Percentiles rank a stretch among this genome's conserved stretches.
phyloP scores from a whole-genome alignment of 2,113 vertebrate genomes.

The Anolis carolinensis region DNA sequence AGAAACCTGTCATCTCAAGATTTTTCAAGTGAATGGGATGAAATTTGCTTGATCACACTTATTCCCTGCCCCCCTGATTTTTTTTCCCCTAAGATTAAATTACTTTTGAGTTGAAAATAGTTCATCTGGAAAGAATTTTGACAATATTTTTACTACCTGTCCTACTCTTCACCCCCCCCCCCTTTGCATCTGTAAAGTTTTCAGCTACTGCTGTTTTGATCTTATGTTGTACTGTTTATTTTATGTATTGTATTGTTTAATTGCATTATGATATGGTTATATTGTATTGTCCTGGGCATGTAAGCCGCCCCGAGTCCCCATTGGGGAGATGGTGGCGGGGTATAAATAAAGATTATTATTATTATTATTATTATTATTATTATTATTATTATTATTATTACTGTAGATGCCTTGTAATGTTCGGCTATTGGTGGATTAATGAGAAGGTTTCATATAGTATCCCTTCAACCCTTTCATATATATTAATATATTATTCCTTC shows the following conservation, averaged over 20 bases:
- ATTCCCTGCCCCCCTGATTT: background rate
- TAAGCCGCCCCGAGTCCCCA: no score
- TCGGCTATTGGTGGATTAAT: background rate
- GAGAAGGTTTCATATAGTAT: background rate
- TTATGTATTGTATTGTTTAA: no score
- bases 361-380: no score
- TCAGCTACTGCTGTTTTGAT: no score
- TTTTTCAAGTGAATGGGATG: background rate
- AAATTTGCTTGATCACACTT: conserved; percentile 1
- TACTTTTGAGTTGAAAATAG: background rate
- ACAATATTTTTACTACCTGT: background rate
- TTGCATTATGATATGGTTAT: no score
- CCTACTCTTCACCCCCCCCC: background rate
- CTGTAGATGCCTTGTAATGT: background rate
- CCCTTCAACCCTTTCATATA: no score
- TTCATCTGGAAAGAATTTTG: conserved; percentile 2
- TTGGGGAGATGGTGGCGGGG: no score
- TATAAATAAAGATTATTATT: no score
- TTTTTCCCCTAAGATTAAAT: background rate
- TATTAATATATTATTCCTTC: no score
- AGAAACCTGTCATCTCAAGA: conserved; percentile 6
- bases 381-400: no score
- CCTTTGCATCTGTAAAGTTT: background rate
- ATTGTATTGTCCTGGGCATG: no score
- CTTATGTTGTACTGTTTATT: no score